Evolutionary conservation across 2,888 invertebrate species (phyloP).

Genomic region (Limnephilus rhombicus): DNA sequence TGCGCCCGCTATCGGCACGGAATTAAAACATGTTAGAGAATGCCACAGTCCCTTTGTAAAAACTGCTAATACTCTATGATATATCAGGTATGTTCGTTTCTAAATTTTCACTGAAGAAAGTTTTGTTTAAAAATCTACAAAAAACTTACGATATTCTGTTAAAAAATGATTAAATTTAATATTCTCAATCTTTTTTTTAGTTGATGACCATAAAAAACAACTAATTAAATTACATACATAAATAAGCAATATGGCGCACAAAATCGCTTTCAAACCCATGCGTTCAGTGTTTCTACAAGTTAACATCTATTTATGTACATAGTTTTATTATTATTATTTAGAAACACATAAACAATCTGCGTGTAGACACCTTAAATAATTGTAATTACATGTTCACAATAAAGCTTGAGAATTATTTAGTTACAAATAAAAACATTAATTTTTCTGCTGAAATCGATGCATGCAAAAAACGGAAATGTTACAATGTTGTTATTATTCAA

Average conservation of each 20-base stretch:
- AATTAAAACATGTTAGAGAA: conserved; percentile 32
- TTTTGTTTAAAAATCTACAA: not conserved
- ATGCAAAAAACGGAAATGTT: too few species aligned
- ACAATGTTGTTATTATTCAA: not conserved
- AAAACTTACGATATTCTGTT: not conserved
- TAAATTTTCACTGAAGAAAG: not conserved
- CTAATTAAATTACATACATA: not conserved
- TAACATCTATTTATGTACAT: too few species aligned
- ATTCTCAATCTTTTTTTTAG: too few species aligned
- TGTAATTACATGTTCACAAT: too few species aligned
- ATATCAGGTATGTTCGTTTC: not conserved
- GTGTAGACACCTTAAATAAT: too few species aligned
- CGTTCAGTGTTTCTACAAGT: not conserved
- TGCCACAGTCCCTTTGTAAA: conserved; percentile 17
- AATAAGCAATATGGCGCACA: not conserved
- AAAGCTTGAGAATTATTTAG: too few species aligned
- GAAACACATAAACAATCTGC: too few species aligned
- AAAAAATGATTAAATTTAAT: not conserved
- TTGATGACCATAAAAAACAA: not conserved
- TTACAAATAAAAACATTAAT: too few species aligned
- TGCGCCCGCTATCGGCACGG: not conserved
- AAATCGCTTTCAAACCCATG: not conserved
- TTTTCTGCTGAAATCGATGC: too few species aligned
- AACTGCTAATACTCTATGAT: not conserved
- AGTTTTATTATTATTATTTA: too few species aligned